Evolutionary conservation across 2,888 invertebrate genomes (phyloP).

Genomic region (Sisyra nigra): DNA sequence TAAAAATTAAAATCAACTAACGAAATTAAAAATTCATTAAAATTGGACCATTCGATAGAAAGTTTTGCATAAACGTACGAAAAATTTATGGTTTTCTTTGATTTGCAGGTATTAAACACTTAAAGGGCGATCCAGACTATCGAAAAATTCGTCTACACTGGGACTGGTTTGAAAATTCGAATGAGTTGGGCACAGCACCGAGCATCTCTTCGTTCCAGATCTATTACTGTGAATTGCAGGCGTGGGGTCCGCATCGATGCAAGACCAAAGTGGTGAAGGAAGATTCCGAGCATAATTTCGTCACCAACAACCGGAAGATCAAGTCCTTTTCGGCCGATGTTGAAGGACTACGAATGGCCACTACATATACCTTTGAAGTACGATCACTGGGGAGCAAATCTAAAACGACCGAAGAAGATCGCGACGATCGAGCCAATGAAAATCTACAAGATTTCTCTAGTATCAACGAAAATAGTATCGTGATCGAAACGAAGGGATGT

Average conservation of each 20-base stretch:
- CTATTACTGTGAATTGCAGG: slow-evolving; percentile 58
- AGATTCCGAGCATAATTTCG: slow-evolving; percentile 14
- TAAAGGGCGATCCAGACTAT: slow-evolving; percentile 49
- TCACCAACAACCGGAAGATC: slow-evolving; percentile 20
- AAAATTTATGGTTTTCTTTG: too few relatives aligned
- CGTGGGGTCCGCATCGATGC: slow-evolving; percentile 63
- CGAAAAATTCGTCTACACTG: slow-evolving; percentile 45
- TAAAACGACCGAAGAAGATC: slow-evolving; percentile 22
- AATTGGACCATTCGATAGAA: too few relatives aligned
- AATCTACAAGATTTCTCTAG: slow-evolving; percentile 20
- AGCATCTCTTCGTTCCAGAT: slow-evolving; percentile 19
- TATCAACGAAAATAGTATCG: slow-evolving; percentile 43
- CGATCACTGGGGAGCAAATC: slow-evolving; percentile 34
- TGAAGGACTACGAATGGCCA: slow-evolving; percentile 62
- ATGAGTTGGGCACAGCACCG: too few relatives aligned
- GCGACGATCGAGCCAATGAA: slow-evolving; percentile 27
- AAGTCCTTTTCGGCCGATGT: slow-evolving; percentile 41
- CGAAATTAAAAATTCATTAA: too few relatives aligned
- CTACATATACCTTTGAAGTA: slow-evolving; percentile 66
- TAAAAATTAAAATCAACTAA: too few relatives aligned
- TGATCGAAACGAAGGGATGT: slow-evolving; percentile 74
- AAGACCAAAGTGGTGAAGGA: slow-evolving; percentile 30
- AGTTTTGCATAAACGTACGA: too few relatives aligned
- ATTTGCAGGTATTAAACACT: slow-evolving; percentile 36
- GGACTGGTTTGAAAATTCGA: slow-evolving; percentile 27